Conservation (phyloP, 2,797 vertebrate species). For the Channa striata region DNA sequence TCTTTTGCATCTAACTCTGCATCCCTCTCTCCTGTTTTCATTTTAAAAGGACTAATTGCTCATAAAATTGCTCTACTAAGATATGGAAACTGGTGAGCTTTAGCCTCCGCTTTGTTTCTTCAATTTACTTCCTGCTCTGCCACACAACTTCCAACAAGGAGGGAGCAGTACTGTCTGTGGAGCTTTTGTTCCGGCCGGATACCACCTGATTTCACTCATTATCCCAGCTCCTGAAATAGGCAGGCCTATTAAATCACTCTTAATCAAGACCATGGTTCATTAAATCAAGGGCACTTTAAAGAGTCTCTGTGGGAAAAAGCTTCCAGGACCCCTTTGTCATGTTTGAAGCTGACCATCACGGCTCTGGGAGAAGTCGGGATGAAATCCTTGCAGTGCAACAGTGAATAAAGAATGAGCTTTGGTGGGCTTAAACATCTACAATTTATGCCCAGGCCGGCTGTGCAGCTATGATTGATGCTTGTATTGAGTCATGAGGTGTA, state of each 20-base stretch:
- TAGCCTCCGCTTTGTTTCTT: neutral
- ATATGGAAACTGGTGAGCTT: neutral
- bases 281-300: conserved; percentile 72
- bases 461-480: conserved; percentile 24
- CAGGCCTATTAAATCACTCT: conserved; percentile 73
- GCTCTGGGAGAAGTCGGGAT: conserved; percentile 6
- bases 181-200: conserved; percentile 67
- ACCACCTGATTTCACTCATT: conserved; percentile 78
- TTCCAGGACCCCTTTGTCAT: conserved; percentile 40
- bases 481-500: neutral
- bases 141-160: conserved; percentile 34
- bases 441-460: conserved; percentile 1
- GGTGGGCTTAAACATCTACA: neutral
- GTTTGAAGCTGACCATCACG: conserved; percentile 38
- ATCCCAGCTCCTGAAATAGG: conserved; percentile 77
- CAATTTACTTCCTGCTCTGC: neutral
- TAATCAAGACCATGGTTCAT: conserved; percentile 76
- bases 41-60: conserved; percentile 7
- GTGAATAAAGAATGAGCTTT: conserved; percentile 8
- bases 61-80: conserved; percentile 7
- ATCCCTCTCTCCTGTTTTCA: neutral
- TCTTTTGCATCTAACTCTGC: too few relatives aligned
- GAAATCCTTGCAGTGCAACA: conserved; percentile 23
- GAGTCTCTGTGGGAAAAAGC: conserved; percentile 32
- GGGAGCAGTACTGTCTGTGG: conserved; percentile 44